Evolutionary conservation across 2,113 vertebrate genomes (phyloP).

Genomic region (Holacanthus passer): DNA sequence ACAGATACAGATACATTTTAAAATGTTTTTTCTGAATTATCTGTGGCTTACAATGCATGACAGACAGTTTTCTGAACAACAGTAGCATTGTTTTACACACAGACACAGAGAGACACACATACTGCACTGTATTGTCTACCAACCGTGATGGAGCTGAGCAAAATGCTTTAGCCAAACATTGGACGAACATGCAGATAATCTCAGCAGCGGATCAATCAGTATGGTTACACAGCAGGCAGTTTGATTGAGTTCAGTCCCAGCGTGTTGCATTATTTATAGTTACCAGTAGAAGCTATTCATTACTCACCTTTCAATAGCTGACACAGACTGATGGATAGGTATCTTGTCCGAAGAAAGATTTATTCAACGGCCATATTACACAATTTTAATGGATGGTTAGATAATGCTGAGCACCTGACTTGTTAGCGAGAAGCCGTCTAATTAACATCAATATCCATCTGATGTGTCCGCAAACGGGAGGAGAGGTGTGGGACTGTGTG

Average conservation of each 20-base stretch:
- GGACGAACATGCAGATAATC: conserved; percentile 25
- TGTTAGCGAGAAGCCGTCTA: conserved; percentile 62
- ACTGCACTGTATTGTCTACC: neutral
- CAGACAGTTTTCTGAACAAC: neutral
- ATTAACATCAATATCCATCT: conserved; percentile 76
- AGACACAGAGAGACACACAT: neutral
- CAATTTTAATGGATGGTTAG: conserved; percentile 76
- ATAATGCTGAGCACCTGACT: conserved; percentile 70
- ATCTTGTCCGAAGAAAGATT: conserved; percentile 71
- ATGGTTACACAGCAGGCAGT: conserved; percentile 32
- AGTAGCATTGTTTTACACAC: neutral
- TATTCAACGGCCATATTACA: conserved; percentile 70
- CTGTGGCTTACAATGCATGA: neutral
- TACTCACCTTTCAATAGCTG: conserved; percentile 74
- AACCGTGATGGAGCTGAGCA: neutral
- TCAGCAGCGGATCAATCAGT: conserved; percentile 53
- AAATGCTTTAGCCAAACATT: conserved; percentile 25
- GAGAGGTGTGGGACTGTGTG: conserved; percentile 31
- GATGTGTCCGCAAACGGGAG: conserved; percentile 44
- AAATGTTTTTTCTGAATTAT: neutral
- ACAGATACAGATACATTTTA: neutral
- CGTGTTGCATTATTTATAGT: conserved; percentile 74
- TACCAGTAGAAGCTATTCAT: conserved; percentile 70
- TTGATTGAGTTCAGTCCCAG: conserved; percentile 54
- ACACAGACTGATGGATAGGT: conserved; percentile 75